Evolutionary conservation across 2,888 invertebrate genomes (phyloP), one percentile per base, ranked within the genome.

Genomic region (Latheticus oryzae): DNA sequence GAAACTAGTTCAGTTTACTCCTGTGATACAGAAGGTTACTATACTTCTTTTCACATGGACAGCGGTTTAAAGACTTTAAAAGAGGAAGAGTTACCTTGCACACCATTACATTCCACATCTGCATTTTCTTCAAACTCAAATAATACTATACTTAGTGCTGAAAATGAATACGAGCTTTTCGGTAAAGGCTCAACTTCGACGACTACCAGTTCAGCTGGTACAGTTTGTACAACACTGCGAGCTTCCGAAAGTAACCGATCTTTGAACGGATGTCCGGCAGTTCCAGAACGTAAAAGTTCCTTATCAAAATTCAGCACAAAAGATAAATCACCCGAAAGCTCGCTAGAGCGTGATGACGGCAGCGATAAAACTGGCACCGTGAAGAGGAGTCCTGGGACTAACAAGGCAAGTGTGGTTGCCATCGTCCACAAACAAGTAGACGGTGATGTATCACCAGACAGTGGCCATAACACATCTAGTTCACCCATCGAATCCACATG

Each of bases 41-140:
- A 95, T 77, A 97, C 97, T 0, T 96, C 96, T 11, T 97, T 97
- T 82, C 96, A 97, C 78, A 89, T 94, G 84, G 97, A 97, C 78
- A 95, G 95, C 51, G 97, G 97, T 0, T 78, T 97, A 60, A 91
- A 91, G 73, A 91, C 93, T 0, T 79, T 93, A 7, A 88, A 91
- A 73, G 93, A 93, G 78, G 85, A 85, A 68, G 88, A 88, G 67
- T 84, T 87, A 61, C 88, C 89, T 0, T 84, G 86, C 61, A 89
- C 88, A 13, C 90, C 91, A 1, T 75, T 91, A 72, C 89, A 89
- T 74, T 85, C 85, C 5, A 87, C 87, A 33, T 86, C 84, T 35
- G 86, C 88, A 33, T 82, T 90, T 63, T 87, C 86, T 5, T 87
- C 89, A 21, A 84, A 85, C 40, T 86, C 87, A 53, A 88, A 87